Base-by-base conservation (phyloP, 2,113 vertebrate species). In the Pachypanchax playfairii region DNA sequence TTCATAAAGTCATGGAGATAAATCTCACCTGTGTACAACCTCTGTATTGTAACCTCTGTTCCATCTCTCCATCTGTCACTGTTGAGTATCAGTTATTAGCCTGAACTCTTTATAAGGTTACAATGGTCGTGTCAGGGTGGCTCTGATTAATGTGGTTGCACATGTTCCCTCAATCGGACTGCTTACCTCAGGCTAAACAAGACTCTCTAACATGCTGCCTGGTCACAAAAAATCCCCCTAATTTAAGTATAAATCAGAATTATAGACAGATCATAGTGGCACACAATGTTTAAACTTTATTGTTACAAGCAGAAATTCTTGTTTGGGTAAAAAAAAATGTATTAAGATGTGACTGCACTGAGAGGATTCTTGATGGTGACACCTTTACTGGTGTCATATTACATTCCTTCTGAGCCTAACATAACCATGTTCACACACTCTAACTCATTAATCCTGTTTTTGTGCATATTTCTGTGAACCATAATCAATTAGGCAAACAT, bases 71-170 rank as follows among this genome's bases (percentile, higher is more conserved):
- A 51, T 79, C 59, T 60, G 25, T 82, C 63, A 64, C 67, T 74
- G 70, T 73, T 50, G 52, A 51, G 85, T 85, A 88, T 89, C 83
- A 82, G 85, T 82, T 87, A 77, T 42, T 47, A 72, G 53, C 58
- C 55, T 1, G 18, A 73, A 65, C 83, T 82, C 88, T 90, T 86
- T 90, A 85, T 79, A 82, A 82, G 54, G 71, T 50, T 61, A 89
- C 88, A 90, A 88, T 85, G 65, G 70, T 52, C 41, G 80, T 89
- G 90, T 91, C 90, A 90, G 31, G 12, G 63, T 53, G 44, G 74
- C 41, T 44, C 73, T 87, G 89, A 92, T 87, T 79, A 82, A 89
- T 88, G 54, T 60, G 61, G 49, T 73, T 73, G 53, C 63, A 78
- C 65, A 52, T 68, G 75, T 72, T 77, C 42, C 0, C 41, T 36